Percentiles rank a stretch among this genome's conserved stretches.
phyloP scores from a whole-genome alignment of 2,113 vertebrate genomes.

The Carassius carassius region DNA sequence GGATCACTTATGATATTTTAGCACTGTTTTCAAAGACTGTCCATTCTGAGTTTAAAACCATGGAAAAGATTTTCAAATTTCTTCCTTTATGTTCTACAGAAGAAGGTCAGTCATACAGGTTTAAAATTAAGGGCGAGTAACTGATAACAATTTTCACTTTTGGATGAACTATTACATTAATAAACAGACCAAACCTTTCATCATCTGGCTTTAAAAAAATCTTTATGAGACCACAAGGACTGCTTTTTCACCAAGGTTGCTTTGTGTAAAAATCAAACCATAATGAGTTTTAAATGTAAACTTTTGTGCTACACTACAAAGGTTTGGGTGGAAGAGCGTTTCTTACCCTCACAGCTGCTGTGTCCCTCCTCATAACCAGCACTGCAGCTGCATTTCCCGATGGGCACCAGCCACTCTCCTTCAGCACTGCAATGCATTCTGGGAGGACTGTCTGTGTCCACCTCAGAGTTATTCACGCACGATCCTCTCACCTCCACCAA shows the following conservation, averaged over 20 bases:
- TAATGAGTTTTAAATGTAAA: too few species aligned
- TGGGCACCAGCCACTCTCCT: conserved; percentile 95
- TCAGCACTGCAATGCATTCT: conserved; percentile 97
- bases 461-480: conserved; percentile 89
- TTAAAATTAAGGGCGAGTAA: neutral
- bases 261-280: too few species aligned
- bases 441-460: conserved; percentile 87
- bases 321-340: neutral
- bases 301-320: neutral
- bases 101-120: too few species aligned
- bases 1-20: too few species aligned
- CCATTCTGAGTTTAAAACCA: too few species aligned
- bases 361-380: conserved; percentile 94
- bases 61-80: too few species aligned
- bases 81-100: too few species aligned
- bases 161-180: neutral
- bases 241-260: neutral
- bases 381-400: conserved; percentile 92
- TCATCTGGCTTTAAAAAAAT: neutral
- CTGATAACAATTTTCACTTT: neutral
- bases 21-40: too few species aligned
- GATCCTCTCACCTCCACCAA: conserved; percentile 90
- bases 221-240: neutral
- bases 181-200: neutral
- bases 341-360: conserved; percentile 91